Evolutionary conservation across 2,888 invertebrate genomes (phyloP), one percentile per base, ranked within the genome.

Genomic region (Bunonema sp.): DNA sequence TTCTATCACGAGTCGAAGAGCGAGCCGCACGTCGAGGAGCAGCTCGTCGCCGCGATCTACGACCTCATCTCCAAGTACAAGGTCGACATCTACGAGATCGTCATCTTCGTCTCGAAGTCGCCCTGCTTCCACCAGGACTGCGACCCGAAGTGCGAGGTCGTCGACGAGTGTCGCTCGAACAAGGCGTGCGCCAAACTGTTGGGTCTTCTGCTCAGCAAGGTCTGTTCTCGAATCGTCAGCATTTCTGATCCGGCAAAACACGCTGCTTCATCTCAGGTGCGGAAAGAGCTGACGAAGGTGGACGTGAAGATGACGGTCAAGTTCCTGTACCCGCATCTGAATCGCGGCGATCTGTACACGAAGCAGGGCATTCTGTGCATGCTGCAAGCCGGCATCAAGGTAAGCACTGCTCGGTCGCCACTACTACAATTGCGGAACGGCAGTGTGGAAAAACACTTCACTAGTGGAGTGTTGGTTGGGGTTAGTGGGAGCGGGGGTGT

Each of bases 81-180:
- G 30, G 57, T 64, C 12, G 67, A 67, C 41, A 44, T 67, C 8
- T 65, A 65, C 47, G 67, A 67, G 42, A 62, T 67, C 31, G 49
- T 66, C 19, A 60, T 68, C 21, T 67, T 66, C 44, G 64, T 67
- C 24, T 64, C 65, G n/a, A 67, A 68, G 44, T 59, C 57, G 21
- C 67, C 67, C 3, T 68, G 67, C 41, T 68, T 67, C 49, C 67
- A 67, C 51, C 67, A 68, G 38, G 67, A 67, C 46, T 67, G 67
- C 42, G 67, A 67, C 36, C 67, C 67, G 0, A 63, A 61, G 34
- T 67, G 67, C 36, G 67, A 67, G 45, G 67, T 67, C 4, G 63
- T 67, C 5, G 67, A 67, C 35, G 67, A 67, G 46, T 67, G 67
- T 45, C 57, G 52, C 38, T 55, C 56, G 31, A 68, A 68, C 40